A percentile compares a stretch with the other conserved stretches of the same genome.
Conservation (phyloP, 2,888 invertebrate genomes). For the Chaetogeoica ovagalla region DNA sequence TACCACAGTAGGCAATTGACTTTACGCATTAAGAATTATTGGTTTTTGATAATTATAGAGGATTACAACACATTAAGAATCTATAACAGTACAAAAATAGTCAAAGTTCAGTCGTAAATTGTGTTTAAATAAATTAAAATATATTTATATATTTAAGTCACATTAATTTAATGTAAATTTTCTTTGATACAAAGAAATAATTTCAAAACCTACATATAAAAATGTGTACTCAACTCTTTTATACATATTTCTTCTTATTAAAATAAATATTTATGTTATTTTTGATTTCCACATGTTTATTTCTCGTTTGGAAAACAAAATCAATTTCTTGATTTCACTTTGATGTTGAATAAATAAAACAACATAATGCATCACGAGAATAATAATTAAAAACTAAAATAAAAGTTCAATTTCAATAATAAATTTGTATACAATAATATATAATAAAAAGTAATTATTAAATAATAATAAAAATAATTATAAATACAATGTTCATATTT, state of each 20-base stretch:
- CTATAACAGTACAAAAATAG: not conserved
- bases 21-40: too few relatives aligned
- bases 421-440: not conserved
- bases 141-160: not conserved
- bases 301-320: not conserved
- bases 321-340: not conserved
- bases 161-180: not conserved
- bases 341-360: not conserved
- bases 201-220: slow-evolving; percentile 4
- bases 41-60: not conserved
- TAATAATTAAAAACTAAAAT: slow-evolving; percentile 14
- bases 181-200: slow-evolving; percentile 3
- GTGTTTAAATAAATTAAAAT: not conserved
- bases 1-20: too few relatives aligned
- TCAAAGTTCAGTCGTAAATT: not conserved
- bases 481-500: too few relatives aligned
- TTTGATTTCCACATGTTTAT: not conserved
- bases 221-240: not conserved
- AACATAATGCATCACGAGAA: not conserved
- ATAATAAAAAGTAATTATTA: not conserved
- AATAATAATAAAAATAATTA: not conserved
- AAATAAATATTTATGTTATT: not conserved
- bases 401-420: slow-evolving; percentile 14
- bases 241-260: not conserved
- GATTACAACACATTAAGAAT: not conserved